Evolutionary conservation across 2,797 vertebrate genomes (phyloP).

Genomic region (Xyrichtys novacula): DNA sequence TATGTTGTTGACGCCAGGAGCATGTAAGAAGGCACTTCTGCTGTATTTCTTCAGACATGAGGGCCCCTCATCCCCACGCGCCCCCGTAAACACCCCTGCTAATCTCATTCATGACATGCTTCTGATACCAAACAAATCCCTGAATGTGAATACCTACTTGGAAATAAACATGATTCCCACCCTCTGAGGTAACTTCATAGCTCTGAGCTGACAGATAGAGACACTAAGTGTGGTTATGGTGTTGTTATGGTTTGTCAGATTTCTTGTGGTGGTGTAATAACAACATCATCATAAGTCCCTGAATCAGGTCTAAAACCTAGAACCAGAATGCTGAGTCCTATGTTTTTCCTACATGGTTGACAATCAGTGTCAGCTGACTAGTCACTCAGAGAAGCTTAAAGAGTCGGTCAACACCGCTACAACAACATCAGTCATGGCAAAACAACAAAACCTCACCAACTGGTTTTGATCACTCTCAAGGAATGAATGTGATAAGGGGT

Average conservation of each 20-base stretch:
- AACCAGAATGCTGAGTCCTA: not conserved
- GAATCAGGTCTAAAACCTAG: not conserved
- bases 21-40: too few relatives aligned
- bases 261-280: not conserved
- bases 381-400: conserved; percentile 23
- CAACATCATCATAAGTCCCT: not conserved
- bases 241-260: not conserved
- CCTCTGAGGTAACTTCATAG: too few relatives aligned
- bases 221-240: not conserved
- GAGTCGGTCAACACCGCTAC: not conserved
- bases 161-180: too few relatives aligned
- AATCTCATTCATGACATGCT: too few relatives aligned
- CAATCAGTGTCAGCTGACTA: conserved; percentile 44
- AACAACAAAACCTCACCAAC: conserved; percentile 5
- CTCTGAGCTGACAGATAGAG: conserved; percentile 1
- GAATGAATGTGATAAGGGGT: not conserved
- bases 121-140: too few relatives aligned
- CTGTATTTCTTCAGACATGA: too few relatives aligned
- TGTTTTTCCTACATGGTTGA: conserved; percentile 1
- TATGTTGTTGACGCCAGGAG: too few relatives aligned
- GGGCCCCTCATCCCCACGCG: too few relatives aligned
- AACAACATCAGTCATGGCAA: not conserved
- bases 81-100: too few relatives aligned
- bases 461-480: not conserved
- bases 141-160: too few relatives aligned